phyloP scores from a whole-genome alignment of 2,113 vertebrate species.

The Onychostruthus taczanowskii region DNA sequence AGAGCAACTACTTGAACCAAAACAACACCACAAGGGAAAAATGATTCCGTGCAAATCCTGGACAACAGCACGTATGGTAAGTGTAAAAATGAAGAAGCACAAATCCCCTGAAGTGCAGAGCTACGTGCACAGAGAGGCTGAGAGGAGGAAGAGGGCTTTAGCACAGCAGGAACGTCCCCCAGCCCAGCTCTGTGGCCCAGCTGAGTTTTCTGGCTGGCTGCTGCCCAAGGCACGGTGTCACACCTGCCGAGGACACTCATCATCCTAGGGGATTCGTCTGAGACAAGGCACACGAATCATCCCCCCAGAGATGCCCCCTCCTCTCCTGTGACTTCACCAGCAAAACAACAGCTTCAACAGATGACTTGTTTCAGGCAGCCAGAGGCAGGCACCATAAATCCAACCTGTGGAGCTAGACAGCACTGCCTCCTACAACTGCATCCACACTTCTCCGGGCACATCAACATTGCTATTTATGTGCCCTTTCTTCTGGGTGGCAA shows the following conservation, averaged over 20 bases:
- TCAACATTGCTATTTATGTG: background rate
- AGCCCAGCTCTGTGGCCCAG: background rate
- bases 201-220: background rate
- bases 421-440: background rate
- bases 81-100: background rate
- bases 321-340: background rate
- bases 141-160: background rate
- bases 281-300: slow-evolving; percentile 9
- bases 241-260: background rate
- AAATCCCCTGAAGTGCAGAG: background rate
- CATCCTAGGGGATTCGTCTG: background rate
- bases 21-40: background rate
- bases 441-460: background rate
- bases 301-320: background rate
- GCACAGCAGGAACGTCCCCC: background rate
- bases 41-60: background rate
- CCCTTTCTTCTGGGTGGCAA: background rate
- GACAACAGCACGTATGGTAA: background rate
- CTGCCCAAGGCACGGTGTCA: background rate
- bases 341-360: background rate
- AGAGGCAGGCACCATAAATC: background rate
- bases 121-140: background rate
- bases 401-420: background rate
- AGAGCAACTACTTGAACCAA: background rate
- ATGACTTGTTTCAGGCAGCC: background rate